These are phyloP conservation scores for Drosophila burlai DNA, from an alignment of 1,140 invertebrate genomes.

Conservation along the genomic window DNA sequence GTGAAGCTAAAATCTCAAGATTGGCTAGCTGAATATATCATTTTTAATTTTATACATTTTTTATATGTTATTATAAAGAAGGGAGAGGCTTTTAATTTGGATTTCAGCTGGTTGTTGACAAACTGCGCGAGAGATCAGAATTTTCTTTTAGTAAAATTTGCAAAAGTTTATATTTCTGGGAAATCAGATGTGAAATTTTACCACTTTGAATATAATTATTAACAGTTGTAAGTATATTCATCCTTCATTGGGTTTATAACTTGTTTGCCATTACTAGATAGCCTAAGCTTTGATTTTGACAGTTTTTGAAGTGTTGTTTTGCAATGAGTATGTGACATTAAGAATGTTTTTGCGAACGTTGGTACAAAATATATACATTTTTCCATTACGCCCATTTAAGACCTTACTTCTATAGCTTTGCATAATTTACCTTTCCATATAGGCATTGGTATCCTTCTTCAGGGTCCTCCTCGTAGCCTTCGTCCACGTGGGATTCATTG, in stretches of 20 bases:
- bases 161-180: conserved; percentile 28
- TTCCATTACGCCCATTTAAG: conserved; percentile 2
- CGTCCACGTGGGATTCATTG: neutral
- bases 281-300: conserved; percentile 42
- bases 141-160: conserved; percentile 75
- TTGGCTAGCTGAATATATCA: conserved; percentile 50
- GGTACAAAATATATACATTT: conserved; percentile 24
- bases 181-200: conserved; percentile 64
- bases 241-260: conserved; percentile 13
- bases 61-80: conserved; percentile 55
- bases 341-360: conserved; percentile 26
- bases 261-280: conserved; percentile 21
- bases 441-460: neutral
- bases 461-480: neutral
- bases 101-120: conserved; percentile 76
- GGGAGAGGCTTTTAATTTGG: conserved; percentile 51
- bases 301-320: conserved; percentile 32
- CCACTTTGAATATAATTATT: conserved; percentile 77
- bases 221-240: conserved; percentile 13
- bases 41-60: conserved; percentile 24
- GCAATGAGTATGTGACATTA: conserved; percentile 33
- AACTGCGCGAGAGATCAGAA: conserved; percentile 81
- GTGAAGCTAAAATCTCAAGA: conserved; percentile 14
- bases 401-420: conserved; percentile 2
- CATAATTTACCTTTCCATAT: conserved; percentile 42